Conservation (phyloP, 2,113 vertebrate genomes). For the Oophaga pumilio region DNA sequence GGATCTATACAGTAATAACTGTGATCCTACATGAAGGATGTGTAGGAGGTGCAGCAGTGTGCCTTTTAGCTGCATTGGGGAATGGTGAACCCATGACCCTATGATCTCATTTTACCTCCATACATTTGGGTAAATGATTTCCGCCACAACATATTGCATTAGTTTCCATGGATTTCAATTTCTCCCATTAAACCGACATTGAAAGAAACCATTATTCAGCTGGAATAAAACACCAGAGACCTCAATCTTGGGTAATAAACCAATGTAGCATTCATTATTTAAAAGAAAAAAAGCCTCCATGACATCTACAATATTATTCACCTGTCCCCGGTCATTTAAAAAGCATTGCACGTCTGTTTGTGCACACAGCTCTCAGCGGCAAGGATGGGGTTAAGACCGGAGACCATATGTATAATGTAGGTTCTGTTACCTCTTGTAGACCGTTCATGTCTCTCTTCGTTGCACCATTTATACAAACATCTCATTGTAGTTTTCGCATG, state of each 20-base stretch:
- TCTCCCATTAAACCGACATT: background rate
- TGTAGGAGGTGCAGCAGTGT: conserved; percentile 12
- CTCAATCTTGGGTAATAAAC: background rate
- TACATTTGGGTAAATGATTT: conserved; percentile 12
- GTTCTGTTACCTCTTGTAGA: background rate
- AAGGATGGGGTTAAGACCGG: conserved; percentile 19
- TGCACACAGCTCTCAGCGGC: conserved; percentile 15
- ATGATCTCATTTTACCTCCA: conserved; percentile 12
- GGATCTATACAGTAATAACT: background rate
- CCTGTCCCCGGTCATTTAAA: conserved; percentile 59
- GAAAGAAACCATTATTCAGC: background rate
- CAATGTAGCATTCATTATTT: conserved; percentile 65
- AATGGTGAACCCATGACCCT: conserved; percentile 35
- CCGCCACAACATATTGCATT: background rate
- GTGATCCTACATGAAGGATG: background rate
- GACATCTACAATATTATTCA: conserved; percentile 60
- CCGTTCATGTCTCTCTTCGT: background rate
- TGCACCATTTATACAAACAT: background rate
- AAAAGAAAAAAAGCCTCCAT: conserved; percentile 63
- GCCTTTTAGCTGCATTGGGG: conserved; percentile 49
- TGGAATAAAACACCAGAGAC: background rate
- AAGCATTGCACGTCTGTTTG: conserved; percentile 57
- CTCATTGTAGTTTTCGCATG: background rate
- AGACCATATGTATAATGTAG: background rate
- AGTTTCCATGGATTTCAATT: background rate